Conservation (phyloP, 2,113 vertebrate genomes). For the Chloropsis hardwickii region DNA sequence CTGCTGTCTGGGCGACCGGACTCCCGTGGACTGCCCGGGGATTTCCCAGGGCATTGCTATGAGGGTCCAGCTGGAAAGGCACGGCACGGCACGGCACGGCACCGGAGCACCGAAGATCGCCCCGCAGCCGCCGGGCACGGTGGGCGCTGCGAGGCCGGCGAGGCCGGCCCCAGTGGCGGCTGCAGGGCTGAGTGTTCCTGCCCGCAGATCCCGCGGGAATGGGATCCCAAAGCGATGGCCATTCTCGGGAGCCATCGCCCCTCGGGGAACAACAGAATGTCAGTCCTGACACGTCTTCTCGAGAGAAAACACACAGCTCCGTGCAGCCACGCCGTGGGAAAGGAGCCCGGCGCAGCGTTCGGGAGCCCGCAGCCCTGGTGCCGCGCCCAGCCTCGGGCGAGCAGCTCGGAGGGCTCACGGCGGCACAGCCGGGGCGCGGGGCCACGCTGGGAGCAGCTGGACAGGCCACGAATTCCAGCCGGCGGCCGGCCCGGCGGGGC, state of each 20-base stretch:
- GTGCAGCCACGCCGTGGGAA: not conserved
- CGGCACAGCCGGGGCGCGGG: not conserved
- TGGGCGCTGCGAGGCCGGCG: not conserved
- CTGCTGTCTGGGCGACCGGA: not conserved
- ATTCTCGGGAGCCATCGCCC: not conserved
- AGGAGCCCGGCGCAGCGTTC: not conserved
- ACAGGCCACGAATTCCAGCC: constrained; percentile 31
- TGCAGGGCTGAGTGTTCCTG: not conserved
- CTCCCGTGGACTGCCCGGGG: not conserved
- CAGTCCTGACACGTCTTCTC: not conserved
- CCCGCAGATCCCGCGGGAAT: not conserved
- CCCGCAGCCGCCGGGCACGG: not conserved
- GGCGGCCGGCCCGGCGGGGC: not conserved
- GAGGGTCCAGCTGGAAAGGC: not conserved
- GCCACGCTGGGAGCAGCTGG: constrained; percentile 23
- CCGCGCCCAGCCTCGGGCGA: not conserved
- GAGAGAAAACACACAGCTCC: not conserved
- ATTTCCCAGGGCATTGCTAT: not conserved
- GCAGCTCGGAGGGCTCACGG: not conserved
- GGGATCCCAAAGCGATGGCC: not conserved
- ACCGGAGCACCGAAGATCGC: not conserved
- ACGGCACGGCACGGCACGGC: not conserved
- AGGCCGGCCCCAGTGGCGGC: not conserved
- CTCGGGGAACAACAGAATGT: not conserved
- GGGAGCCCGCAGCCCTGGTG: not conserved